Evolutionary conservation across 30 jellyfish, hydroid and myxozoan species (phyloP), one percentile per base, ranked within the genome.

Genomic region (Aurelia aurita complex sp. Pacific): DNA sequence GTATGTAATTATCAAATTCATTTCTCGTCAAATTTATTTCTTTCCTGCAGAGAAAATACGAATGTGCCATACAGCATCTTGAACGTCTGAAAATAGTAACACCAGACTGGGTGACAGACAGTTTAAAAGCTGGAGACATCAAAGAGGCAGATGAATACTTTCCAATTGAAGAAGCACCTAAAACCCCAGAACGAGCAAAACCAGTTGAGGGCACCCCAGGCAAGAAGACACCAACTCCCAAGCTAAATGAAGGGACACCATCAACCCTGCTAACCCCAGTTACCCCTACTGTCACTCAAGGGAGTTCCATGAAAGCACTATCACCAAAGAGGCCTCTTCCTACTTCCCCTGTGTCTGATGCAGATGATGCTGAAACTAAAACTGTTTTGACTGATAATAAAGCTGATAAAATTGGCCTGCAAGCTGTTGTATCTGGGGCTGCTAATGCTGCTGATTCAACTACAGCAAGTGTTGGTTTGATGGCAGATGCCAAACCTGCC

Each of bases 41-140:
- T 50, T 72, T 14, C 43, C 64, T 51, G 16, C 69, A 92, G 98
- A 74, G 89, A 81, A 92, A 92, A 76, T 92, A 76, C 76, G 96
- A 92, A 59, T 73, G 68, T 79, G 98, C 98, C 0, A 15, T 63
- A 14, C 88, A 92, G 71, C 77, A 55, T 9, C 78, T 81, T 50
- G 88, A 72, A 0, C 82, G 81, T 55, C 68, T 92, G 13, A 92
- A 85, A 50, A 73, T 86, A 19, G 98, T 86, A 4, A 92, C 98
- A 36, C 89, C 96, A 17, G 98, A 92, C 23, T 92, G 98, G 98
- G 74, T 92, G 5, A 68, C 84, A 35, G 96, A 86, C 69, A 75
- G 88, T 34, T 81, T 92, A 23, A 81, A 85, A 64, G 82, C 83
- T 17, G 60, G 65, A 7, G 12, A 63, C 18, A 61, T 55, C 15